Conservation (phyloP, 1,140 invertebrate genomes). For the Leptonema lineaticorne region DNA sequence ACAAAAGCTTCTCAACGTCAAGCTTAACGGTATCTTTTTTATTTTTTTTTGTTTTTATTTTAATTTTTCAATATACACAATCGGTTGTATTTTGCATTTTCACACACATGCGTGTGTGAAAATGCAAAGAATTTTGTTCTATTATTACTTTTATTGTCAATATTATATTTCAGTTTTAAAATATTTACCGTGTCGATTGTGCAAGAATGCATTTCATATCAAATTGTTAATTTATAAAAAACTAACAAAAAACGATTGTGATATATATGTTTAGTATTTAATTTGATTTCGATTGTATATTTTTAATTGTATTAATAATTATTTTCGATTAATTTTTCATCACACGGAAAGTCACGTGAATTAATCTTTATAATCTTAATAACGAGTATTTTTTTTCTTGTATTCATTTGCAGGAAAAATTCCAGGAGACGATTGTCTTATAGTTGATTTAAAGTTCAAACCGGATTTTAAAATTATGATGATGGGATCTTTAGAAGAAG, state of each 20-base stretch:
- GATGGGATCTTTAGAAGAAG: constrained; percentile 93
- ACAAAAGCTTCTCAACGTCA: constrained; percentile 92
- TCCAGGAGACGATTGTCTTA: constrained; percentile 71
- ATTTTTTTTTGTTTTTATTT: not conserved
- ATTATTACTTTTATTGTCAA: constrained; percentile 9
- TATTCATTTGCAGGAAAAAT: constrained; percentile 70
- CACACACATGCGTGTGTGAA: not conserved
- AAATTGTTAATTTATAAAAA: no score
- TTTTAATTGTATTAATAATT: no score
- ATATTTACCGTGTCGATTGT: no score
- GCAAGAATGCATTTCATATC: no score
- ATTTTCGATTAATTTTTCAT: constrained; percentile 8
- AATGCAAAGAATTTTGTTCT: constrained; percentile 41
- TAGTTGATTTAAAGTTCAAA: constrained; percentile 75
- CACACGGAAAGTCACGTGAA: not conserved
- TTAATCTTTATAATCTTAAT: not conserved
- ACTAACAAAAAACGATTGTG: no score
- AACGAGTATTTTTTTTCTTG: not conserved
- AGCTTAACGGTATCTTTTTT: constrained; percentile 73
- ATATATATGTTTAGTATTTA: no score
- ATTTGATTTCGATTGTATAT: no score
- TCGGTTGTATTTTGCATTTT: not conserved
- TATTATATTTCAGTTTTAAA: no score
- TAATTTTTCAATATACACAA: not conserved
- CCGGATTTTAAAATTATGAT: constrained; percentile 94